Base-by-base conservation (phyloP, 2,888 invertebrate species). In the Ypsolopha sequella region DNA sequence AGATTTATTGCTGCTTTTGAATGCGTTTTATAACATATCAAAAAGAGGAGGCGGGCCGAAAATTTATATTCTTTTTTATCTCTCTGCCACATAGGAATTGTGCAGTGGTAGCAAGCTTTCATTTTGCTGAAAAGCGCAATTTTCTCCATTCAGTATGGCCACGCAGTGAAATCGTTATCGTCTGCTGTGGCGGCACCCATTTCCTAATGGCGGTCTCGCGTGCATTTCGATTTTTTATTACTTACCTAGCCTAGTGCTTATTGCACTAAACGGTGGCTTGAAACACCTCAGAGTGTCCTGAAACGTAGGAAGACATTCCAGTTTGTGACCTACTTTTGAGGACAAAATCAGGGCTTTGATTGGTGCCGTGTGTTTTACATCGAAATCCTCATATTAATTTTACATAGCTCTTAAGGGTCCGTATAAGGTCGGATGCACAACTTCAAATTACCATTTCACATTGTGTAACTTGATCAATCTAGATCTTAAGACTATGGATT, bases 51-150 rank as follows among this genome's bases (percentile, higher is more conserved):
- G 63, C 59, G 52, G 59, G 64, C 63, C 59, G 69, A 70, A 68
- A 66, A 65, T 60, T 63, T 65, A 61, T 65, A 62, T 62, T 56
- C 64, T 60, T 72, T 75, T 77, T 75, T 76, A 24, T 71, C 73
- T 73, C 43, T 48, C 48, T 45, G 45, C 34, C 34, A 34, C 13
- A 65, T 69, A 68, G 66, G 66, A 74, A 75, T 76, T 73, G 67
- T 68, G 74, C 71, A 70, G 68, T 68, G 69, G 68, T 65, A 64
- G 60, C 73, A 66, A 62, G 76, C 73, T 78, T 80, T 79, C 72
- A 79, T 82, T 77, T 79, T 64, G 72, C 73, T 81, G 80, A 80
- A 82, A 82, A 84, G 81, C 76, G 75, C 80, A 82, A 80, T 84
- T 82, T 80, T 82, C 79, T 69, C 76, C 71, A 76, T 81, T 81